phyloP scores from a whole-genome alignment of 2,888 invertebrate species.

The Melinaea marsaeus region DNA sequence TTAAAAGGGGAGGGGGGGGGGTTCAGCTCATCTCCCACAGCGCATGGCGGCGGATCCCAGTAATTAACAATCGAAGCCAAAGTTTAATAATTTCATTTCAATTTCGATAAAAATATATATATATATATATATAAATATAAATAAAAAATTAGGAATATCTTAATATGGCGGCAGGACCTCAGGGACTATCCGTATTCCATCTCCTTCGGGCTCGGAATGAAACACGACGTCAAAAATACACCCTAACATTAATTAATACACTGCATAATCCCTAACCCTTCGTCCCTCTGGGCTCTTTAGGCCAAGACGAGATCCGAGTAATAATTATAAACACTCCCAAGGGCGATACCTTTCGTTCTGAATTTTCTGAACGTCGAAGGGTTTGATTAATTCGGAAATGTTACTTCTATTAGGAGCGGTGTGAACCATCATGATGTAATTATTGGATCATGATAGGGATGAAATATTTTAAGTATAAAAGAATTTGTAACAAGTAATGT shows the following conservation, averaged over 20 bases:
- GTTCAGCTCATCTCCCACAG: no score
- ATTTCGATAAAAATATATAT: no score
- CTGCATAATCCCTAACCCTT: constrained; percentile 33
- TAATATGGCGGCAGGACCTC: background rate
- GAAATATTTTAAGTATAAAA: no score
- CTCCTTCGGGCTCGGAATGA: constrained; percentile 16
- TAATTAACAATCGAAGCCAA: no score
- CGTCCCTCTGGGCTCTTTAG: constrained; percentile 36
- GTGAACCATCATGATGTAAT: constrained; percentile 3
- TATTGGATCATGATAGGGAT: constrained; percentile 18
- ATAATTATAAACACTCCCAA: constrained; percentile 76
- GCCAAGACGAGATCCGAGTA: constrained; percentile 40
- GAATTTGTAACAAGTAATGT: no score
- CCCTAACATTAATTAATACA: constrained; percentile 38
- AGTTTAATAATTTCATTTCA: no score
- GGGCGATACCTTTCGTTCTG: constrained; percentile 44
- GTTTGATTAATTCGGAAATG: constrained; percentile 27
- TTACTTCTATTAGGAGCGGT: constrained; percentile 23
- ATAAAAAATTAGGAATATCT: no score
- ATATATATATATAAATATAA: no score
- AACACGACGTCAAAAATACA: constrained; percentile 33
- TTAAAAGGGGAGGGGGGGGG: no score
- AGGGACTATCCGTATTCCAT: constrained; percentile 3
- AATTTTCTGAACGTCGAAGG: constrained; percentile 30
- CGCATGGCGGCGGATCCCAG: no score